Base-by-base conservation (phyloP, 2,888 invertebrate genomes). In the Orthosia incerta region DNA sequence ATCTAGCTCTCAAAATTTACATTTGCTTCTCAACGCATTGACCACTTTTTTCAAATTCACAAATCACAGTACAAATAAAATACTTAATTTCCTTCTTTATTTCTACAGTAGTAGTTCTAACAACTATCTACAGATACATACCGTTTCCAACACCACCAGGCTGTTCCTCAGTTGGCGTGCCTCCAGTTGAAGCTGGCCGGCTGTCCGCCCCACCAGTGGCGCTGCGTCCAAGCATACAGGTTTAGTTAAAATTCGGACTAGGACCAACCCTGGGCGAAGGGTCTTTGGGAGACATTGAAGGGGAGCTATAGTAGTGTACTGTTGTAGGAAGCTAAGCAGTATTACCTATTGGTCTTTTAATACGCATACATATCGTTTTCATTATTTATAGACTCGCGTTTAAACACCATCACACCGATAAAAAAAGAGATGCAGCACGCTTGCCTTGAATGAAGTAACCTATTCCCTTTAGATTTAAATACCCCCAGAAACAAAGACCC, bases 151-250 rank as follows among this genome's bases (percentile, higher is more conserved):
- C 98, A 88, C 98, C 98, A 84, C 97, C 98, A 67, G 98, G 98
- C 90, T 98, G 98, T 86, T 98, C 98, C 85, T 98, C 98, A 76
- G 98, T 98, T 85, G 98, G 98, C 60, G 98, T 98, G 80, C 98
- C 98, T 61, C 97, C 97, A 67, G 97, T 97, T 74, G 98, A 98
- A 63, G 97, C 98, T 78, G 98, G 98, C 88, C 98, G 97, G 94
- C 98, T 98, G 94, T 99, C 99, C 23, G 99, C 99, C 78, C 98
- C 98, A 84, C 98, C 98, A 85, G 99, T 99, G 86, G 98, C 98
- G 95, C 98, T 99, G 97, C 88, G 46, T 94, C 84, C 86, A 86
- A 85, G 66, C 55, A 80, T 45, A 80, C 57, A 70, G 39, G 23
- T 57, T 80, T 53, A 80, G 76, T 80, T 80, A 80, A 50, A 48